Percentiles rank a stretch among this genome's conserved stretches.
phyloP scores from a whole-genome alignment of 2,888 invertebrate species.

The Volucella bombylans region DNA sequence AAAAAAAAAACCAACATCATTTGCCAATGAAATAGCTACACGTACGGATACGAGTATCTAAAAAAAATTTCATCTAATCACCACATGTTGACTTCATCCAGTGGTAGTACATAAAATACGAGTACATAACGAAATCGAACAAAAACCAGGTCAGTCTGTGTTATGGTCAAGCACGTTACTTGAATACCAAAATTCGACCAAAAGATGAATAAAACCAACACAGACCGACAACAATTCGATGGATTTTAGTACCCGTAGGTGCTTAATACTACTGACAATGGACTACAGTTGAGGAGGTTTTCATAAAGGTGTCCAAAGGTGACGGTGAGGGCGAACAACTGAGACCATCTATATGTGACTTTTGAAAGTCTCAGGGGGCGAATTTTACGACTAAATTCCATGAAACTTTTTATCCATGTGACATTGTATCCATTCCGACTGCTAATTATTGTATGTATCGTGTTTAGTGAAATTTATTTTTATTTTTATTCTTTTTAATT shows the following conservation, averaged over 20 bases:
- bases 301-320: slow-evolving; percentile 36
- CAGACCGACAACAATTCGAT: not conserved
- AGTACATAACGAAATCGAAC: slow-evolving; percentile 54
- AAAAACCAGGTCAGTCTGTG: slow-evolving; percentile 69
- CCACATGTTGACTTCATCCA: slow-evolving; percentile 52
- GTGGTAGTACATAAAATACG: slow-evolving; percentile 31
- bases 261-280: slow-evolving; percentile 16
- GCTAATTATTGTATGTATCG: slow-evolving; percentile 16
- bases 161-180: slow-evolving; percentile 67
- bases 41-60: slow-evolving; percentile 29
- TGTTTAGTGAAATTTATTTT: slow-evolving; percentile 15
- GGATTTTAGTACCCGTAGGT: not conserved
- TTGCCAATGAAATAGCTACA: slow-evolving; percentile 46
- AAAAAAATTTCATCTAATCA: slow-evolving; percentile 63
- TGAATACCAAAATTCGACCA: slow-evolving; percentile 46
- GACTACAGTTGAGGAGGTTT: not conserved
- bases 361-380: slow-evolving; percentile 13
- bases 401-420: not conserved
- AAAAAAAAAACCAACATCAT: not conserved
- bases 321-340: slow-evolving; percentile 34
- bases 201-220: slow-evolving; percentile 47
- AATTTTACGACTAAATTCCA: slow-evolving; percentile 18
- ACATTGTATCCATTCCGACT: slow-evolving; percentile 20
- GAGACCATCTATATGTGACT: no score
- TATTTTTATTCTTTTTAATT: slow-evolving; percentile 1